A percentile compares a stretch with the other conserved stretches of the same genome.
phyloP scores from a whole-genome alignment of 2,113 vertebrate species.

The Hirundichthys speculiger region DNA sequence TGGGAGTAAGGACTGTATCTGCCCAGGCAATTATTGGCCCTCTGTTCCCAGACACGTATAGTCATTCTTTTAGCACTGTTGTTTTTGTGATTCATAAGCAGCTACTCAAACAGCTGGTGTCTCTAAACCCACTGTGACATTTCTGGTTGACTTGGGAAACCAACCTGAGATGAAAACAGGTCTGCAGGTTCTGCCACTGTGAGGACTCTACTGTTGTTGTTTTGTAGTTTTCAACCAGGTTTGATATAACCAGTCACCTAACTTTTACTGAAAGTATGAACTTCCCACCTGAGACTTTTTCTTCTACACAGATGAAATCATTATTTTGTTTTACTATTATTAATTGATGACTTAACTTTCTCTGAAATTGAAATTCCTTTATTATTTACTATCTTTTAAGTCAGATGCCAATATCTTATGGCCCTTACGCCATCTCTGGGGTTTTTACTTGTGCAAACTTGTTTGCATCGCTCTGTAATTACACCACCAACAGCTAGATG shows the following conservation, averaged over 20 bases:
- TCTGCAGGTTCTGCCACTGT: too few relatives aligned
- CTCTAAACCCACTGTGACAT: slow-evolving; percentile 13
- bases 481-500: too few relatives aligned
- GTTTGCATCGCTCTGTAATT: too few relatives aligned
- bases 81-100: slow-evolving; percentile 43
- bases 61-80: slow-evolving; percentile 34
- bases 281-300: neutral
- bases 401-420: too few relatives aligned
- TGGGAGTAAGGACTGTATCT: slow-evolving; percentile 60
- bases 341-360: neutral
- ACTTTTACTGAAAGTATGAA: neutral
- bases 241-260: slow-evolving; percentile 9
- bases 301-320: neutral
- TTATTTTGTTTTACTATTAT: neutral
- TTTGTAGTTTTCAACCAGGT: slow-evolving; percentile 2
- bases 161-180: neutral
- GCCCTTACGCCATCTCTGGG: too few relatives aligned
- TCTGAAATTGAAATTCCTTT: neutral
- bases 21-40: slow-evolving; percentile 52
- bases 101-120: slow-evolving; percentile 27
- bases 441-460: too few relatives aligned
- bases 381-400: too few relatives aligned
- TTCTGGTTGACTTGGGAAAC: slow-evolving; percentile 26
- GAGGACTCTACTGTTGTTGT: too few relatives aligned
- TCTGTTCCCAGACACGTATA: slow-evolving; percentile 28